Evolutionary conservation across 2,888 invertebrate genomes (phyloP), one percentile per base, ranked within the genome.

Genomic region (Penaeus monodon): DNA sequence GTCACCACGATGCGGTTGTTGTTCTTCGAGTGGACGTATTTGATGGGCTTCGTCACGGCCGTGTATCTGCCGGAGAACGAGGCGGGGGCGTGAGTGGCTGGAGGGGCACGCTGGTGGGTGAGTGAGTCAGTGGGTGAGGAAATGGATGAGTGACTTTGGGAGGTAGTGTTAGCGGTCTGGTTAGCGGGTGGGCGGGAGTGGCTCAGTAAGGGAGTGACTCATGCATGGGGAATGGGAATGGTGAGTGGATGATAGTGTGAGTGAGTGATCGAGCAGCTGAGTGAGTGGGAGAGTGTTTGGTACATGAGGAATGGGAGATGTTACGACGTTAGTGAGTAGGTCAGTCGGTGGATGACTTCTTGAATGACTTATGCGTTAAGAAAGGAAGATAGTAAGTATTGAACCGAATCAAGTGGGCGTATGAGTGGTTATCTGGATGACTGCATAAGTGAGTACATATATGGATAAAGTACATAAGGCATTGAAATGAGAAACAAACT

Each of bases 21-120:
- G 77, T 98, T 99, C 94, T 98, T 98, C 94, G 99, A 98, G 92
- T 98, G 98, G 88, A 99, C 98, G 94, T 99, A 99, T 93, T 99
- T 98, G 92, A 99, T 99, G 92, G 99, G 99, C 93, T 97, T 97
- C 78, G 99, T 99, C 91, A 99, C 99, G 90, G 99, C 99, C 92
- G 99, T 98, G 93, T 98, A 99, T 94, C 99, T 87, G 85, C 64
- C 65, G 79, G 29, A 49, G 88, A 73, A 73, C 4, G 57, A 38
- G 76, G 79, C 27, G 70, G 44, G 20, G 68, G 20, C 49, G 33
- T n/a, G 24, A 49, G 44, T 66, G 44, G 70, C 12, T 27, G 57
- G 17, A 17, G 17, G 57, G 14, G 14, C 22, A 29, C 8, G 44
- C 8, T 10, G 44, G 44, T 44, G 0, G 44, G 44, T 44, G 44